Evolutionary conservation across 2,113 vertebrate genomes (phyloP), one percentile per base, ranked within the genome.

Genomic region (Poecilia latipinna): DNA sequence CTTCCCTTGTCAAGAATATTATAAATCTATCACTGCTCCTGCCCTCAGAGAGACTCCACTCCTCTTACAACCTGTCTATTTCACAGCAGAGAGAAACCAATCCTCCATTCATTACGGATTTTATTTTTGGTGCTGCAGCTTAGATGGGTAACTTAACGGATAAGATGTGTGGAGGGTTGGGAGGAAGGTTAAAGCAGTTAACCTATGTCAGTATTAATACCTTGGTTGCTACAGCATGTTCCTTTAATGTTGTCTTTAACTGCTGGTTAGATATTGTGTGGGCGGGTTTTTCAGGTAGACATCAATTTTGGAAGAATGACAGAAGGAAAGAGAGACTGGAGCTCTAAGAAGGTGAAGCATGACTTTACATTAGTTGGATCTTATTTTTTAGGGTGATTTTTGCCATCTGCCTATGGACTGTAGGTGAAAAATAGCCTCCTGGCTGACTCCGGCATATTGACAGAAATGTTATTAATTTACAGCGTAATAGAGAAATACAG

Each of bases 201-300:
- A 91, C 86, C 86, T 80, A 48, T 78, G 73, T 86, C 72, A 79
- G 73, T n/a, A 64, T 91, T 87, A 88, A 89, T 91, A 84, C 70
- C 74, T 85, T 86, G 78, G 33, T 51, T 88, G 33, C 66, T 77
- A 64, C 66, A 73, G 44, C 63, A 44, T 74, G 31, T 62, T 85
- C 61, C 79, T 68, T 26, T 48, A 74, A 28, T 28, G 12, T 68
- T 19, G 72, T 72, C 26, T 62, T 80, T 82, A 80, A 85, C 51
- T 76, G 57, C 19, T 2, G 69, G 61, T 35, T 65, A 42, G 42
- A 33, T 88, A 82, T 90, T 78, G 35, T 69, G 24, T 44, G 68
- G 79, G 70, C 22, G 29, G 65, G 19, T 70, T 68, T 79, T 63
- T 80, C 39, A 76, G 72, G 68, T 15, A 12, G 77, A 66, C 78